phyloP scores from a whole-genome alignment of 2,113 vertebrate species.

The Pimephales promelas region DNA sequence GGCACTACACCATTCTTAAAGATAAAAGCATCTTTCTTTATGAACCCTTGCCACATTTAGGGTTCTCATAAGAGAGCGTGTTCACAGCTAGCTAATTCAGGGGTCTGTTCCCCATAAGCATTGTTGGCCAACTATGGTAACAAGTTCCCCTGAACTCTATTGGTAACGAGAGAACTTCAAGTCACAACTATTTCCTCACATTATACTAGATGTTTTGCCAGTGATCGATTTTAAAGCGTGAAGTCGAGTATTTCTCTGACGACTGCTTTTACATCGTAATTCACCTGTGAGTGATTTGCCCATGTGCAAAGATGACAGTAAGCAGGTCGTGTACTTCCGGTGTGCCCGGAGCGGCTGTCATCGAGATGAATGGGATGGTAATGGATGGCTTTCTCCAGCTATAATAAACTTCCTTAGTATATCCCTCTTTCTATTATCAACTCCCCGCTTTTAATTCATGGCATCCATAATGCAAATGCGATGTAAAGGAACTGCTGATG shows the following conservation, averaged over 20 bases:
- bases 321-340: not conserved
- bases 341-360: not conserved
- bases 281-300: constrained; percentile 6
- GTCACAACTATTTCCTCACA: not conserved
- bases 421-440: constrained; percentile 25
- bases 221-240: not conserved
- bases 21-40: not conserved
- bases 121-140: too few species aligned
- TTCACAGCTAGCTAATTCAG: too few species aligned
- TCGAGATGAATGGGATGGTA: constrained; percentile 1
- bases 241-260: not conserved
- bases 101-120: too few species aligned
- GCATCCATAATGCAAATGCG: constrained; percentile 26
- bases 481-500: constrained; percentile 18
- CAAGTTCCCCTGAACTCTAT: too few species aligned
- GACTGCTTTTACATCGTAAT: not conserved
- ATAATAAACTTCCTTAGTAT: not conserved
- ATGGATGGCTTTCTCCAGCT: constrained; percentile 4
- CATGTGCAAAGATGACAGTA: not conserved
- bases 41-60: not conserved
- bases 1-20: not conserved
- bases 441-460: constrained; percentile 39
- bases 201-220: not conserved
- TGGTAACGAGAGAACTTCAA: not conserved
- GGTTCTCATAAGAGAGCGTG: too few species aligned